Percentiles rank a stretch among this genome's conserved stretches.
These are phyloP conservation scores for Tetranychus truncatus DNA, from an alignment of 2,888 invertebrate species.

Conservation along the genomic window DNA sequence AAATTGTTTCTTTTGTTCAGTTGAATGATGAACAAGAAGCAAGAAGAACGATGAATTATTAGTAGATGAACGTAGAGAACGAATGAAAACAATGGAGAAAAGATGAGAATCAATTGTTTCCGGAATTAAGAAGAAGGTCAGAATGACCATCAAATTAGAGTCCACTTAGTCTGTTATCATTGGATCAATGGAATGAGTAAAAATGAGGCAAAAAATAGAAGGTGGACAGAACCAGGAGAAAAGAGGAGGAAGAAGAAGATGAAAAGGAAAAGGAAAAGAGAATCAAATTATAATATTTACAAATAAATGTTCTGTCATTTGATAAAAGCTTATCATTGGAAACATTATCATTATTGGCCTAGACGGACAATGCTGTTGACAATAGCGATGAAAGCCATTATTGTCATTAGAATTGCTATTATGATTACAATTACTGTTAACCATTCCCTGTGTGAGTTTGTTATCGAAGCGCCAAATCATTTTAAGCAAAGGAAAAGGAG, in stretches of 20 bases:
- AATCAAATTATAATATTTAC: background rate
- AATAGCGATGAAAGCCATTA: background rate
- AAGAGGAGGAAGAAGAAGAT: background rate
- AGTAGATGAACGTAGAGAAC: background rate
- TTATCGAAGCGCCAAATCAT: background rate
- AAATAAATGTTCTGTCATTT: background rate
- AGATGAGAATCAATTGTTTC: background rate
- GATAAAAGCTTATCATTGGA: background rate
- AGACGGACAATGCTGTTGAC: background rate
- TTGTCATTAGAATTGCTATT: background rate
- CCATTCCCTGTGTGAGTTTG: background rate
- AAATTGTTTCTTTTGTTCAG: background rate
- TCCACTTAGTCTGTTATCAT: background rate
- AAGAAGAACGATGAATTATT: background rate
- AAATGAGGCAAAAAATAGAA: background rate
- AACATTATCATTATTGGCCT: background rate
- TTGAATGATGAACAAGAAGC: background rate
- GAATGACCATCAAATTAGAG: background rate
- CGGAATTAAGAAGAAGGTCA: background rate
- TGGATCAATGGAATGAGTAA: background rate
- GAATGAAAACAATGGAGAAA: background rate
- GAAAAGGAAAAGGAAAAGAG: background rate
- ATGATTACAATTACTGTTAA: background rate
- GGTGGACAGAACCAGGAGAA: background rate
- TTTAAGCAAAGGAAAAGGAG: background rate